Evolutionary conservation across 2,888 invertebrate species (phyloP), one percentile per base, ranked within the genome.

Genomic region (Aphidoletes aphidimyza): DNA sequence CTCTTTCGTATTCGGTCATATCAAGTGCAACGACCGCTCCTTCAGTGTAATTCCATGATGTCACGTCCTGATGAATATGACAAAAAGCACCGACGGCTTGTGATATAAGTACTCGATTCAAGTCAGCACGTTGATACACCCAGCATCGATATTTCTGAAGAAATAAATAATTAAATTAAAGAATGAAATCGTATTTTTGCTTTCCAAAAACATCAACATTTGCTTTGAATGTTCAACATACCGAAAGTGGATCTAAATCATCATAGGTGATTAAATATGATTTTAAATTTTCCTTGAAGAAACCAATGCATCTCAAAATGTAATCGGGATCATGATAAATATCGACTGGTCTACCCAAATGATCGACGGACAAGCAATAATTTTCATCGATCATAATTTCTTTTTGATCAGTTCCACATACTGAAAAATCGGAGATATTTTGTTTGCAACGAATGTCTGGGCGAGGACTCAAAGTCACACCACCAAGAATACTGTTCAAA

Each of bases 241-340:
- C 81, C 2, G 97, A 97, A 88, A 97, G 95, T 0, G 98, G 97
- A 91, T 99, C 98, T 87, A 98, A 92, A 88, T 97, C 97, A 89
- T 99, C 98, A 89, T 95, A 98, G 0, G 98, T 99, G 85, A 99
- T 95, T 78, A 99, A 91, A 89, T 98, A 98, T 0, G 98, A 98
- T 89, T 96, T 97, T 49, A 98, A 92, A 91, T 99, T 98, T 89
- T 99, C 98, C 89, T 98, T 97, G 97, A 98, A 99, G 90, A 93
- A 98, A 0, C 98, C 98, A 87, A 99, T 97, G 89, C 99, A 99
- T 89, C 97, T 97, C 95, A 99, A 95, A 89, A 94, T 95, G 88
- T 98, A 97, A 92, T 99, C 98, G 0, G 98, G 97, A 89, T 97
- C 96, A 92, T 89, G 97, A 92, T 97, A 97, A 88, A 98, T 97